Evolutionary conservation across 2,888 invertebrate genomes (phyloP), one percentile per base, ranked within the genome.

Genomic region (Coleophora deauratella): DNA sequence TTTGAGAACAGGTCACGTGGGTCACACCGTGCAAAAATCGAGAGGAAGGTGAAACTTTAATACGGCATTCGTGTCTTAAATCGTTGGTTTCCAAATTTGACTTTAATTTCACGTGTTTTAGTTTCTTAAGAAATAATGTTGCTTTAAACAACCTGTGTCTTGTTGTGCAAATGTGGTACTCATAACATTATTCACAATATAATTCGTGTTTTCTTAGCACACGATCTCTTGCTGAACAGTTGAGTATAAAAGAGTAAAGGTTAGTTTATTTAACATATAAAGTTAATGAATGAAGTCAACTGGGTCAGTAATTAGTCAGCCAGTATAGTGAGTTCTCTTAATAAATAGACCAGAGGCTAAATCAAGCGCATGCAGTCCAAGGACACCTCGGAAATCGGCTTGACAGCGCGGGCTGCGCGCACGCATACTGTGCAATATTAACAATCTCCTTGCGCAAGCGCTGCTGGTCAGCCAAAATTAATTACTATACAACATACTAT

Each of bases 361-460:
- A 21, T 31, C 21, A 10, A 12, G 33, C 10, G 34, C 39, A 28
- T 39, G 34, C 39, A 28, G 56, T 58, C 61, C 75, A 75, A 75
- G 75, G 75, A 69, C 65, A 67, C 47, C 52, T 57, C 63, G 62
- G 62, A 60, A 63, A 65, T 54, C 54, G 50, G 56, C 61, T 59
- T 59, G 52, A 47, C 56, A 66, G 60, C 59, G 59, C 59, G 59
- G 64, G 62, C 52, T 59, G 46, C 50, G 42, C 50, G 49, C 50
- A 57, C 59, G 64, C 62, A 66, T 61, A 58, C 56, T 52, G 50
- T 54, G 56, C 51, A 62, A 65, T 62, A 62, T 66, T 71, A 71
- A 66, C 66, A 63, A 56, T 46, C 41, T 45, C 40, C 6, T 21
- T 21, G 21, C 21, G 21, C 21, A 21, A 21, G 21, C 21, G 3